Percentiles rank a stretch among this genome's conserved stretches.
Conservation (phyloP, 2,797 vertebrate species). For the Bradypodion pumilum region DNA sequence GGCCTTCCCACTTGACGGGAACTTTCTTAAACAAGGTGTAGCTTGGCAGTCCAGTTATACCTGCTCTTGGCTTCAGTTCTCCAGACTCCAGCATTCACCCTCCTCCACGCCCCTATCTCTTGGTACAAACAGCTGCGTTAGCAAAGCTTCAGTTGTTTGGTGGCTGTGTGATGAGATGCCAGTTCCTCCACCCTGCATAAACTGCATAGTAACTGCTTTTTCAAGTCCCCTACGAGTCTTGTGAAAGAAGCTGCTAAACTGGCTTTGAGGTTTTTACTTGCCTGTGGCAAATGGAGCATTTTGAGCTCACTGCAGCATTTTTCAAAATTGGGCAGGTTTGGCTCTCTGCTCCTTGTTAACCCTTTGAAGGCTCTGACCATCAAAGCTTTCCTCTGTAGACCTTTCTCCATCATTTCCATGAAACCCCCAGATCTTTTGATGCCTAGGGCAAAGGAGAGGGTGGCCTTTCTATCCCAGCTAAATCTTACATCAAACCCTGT, state of each 20-base stretch:
- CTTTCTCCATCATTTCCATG: neutral
- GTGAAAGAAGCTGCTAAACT: conserved; percentile 14
- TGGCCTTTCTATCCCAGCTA: neutral
- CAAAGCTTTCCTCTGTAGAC: neutral
- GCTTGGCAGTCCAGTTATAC: neutral
- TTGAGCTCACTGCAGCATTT: neutral
- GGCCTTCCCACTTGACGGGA: neutral
- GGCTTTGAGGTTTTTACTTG: neutral
- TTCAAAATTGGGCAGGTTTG: neutral
- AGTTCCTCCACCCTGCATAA: neutral
- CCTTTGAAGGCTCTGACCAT: neutral
- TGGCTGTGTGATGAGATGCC: neutral
- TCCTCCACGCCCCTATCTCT: neutral
- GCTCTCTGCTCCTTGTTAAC: neutral
- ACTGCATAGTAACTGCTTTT: conserved; percentile 13
- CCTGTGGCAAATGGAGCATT: neutral
- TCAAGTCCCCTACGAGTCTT: neutral
- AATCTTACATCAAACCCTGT: no score
- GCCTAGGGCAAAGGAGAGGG: no score
- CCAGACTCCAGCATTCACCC: neutral
- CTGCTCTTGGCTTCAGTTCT: neutral
- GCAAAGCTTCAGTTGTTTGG: neutral
- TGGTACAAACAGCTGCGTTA: neutral
- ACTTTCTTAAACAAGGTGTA: neutral
- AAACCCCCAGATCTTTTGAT: no score